Conservation (phyloP, 1,140 invertebrate species). For the Psilanteris sp. region DNA sequence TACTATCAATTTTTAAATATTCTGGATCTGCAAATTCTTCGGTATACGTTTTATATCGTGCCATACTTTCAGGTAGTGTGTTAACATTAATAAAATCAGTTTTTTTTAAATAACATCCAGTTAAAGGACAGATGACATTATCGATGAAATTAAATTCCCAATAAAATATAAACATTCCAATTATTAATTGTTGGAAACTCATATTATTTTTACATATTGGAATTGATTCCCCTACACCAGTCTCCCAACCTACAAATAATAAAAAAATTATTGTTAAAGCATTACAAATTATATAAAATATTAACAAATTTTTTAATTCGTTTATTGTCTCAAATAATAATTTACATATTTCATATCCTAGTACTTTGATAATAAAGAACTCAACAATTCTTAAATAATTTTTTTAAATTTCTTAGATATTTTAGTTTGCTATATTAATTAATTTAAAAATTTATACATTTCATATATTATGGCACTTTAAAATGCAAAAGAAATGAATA, state of each 20-base stretch:
- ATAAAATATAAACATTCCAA: constrained; percentile 39
- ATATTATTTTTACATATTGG: background rate
- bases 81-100: constrained; percentile 62
- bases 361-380: too few species aligned
- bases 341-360: too few species aligned
- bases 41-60: constrained; percentile 14
- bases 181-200: constrained; percentile 20
- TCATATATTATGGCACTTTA: too few species aligned
- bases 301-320: background rate
- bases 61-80: constrained; percentile 60
- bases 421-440: too few species aligned
- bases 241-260: constrained; percentile 60
- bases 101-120: constrained; percentile 9
- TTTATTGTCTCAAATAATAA: too few species aligned
- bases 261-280: too few species aligned
- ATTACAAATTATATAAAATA: background rate
- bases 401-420: too few species aligned
- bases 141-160: constrained; percentile 42
- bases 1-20: constrained; percentile 66
- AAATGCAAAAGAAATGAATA: too few species aligned
- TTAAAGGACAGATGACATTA: constrained; percentile 32
- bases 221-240: constrained; percentile 26
- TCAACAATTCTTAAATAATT: too few species aligned
- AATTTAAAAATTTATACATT: too few species aligned
- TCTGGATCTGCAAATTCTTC: constrained; percentile 23